These are phyloP conservation scores for Aspidoscelis tigris DNA, from an alignment of 2,113 vertebrate genomes.

Conservation along the genomic window DNA sequence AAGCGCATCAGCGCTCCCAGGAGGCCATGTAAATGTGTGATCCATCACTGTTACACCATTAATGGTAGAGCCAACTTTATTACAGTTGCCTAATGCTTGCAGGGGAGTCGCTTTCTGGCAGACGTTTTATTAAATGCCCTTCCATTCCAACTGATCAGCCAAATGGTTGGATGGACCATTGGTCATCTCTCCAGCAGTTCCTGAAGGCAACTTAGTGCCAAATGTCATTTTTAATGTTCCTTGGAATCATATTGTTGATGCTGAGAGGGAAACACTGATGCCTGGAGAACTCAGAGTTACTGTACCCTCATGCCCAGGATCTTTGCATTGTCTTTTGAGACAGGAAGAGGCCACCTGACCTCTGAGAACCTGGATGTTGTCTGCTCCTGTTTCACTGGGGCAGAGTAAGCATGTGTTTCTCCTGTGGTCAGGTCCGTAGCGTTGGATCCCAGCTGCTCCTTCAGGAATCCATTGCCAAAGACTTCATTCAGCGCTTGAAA, in stretches of 20 bases:
- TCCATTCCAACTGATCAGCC: background rate
- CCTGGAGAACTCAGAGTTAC: background rate
- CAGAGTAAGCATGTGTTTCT: background rate
- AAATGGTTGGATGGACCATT: too few species aligned
- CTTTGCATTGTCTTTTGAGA: too few species aligned
- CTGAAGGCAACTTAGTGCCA: too few species aligned
- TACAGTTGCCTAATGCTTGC: background rate
- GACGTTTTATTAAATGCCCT: too few species aligned
- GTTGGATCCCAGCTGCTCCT: conserved; percentile 81
- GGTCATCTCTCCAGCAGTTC: too few species aligned
- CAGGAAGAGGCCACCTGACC: background rate
- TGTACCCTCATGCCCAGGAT: too few species aligned
- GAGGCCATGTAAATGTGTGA: background rate
- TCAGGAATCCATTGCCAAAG: conserved; percentile 82
- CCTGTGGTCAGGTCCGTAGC: conserved; percentile 57
- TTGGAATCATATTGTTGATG: too few species aligned
- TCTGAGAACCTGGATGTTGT: background rate
- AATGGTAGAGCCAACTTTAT: background rate
- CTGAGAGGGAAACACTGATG: background rate
- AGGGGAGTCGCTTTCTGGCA: background rate
- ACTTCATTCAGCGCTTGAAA: conserved; percentile 74
- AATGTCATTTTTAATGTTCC: too few species aligned
- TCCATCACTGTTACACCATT: background rate
- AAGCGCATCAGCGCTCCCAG: too few species aligned
- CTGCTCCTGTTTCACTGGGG: background rate